Conservation (phyloP, 2,888 invertebrate genomes). For the Epicampocera succincta region DNA sequence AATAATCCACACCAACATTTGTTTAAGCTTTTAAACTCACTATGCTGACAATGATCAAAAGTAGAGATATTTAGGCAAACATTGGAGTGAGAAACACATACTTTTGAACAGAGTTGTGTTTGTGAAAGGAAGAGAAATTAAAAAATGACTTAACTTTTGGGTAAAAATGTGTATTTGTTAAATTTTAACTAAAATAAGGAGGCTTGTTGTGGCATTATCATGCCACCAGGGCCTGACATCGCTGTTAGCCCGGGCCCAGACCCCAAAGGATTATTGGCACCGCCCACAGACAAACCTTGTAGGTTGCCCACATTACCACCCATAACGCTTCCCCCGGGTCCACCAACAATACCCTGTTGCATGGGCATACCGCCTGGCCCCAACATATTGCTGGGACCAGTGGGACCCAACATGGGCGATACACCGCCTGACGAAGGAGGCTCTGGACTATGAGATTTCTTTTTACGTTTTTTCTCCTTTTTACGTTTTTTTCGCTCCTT, state of each 20-base stretch:
- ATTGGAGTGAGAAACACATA: conserved; percentile 28
- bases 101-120: conserved; percentile 13
- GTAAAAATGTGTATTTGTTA: conserved; percentile 34
- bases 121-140: conserved; percentile 33
- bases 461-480: conserved; percentile 97
- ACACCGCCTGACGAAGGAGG: conserved; percentile 78
- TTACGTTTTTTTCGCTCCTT: conserved; percentile 96
- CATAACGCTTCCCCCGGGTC: conserved; percentile 40
- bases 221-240: conserved; percentile 79
- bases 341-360: conserved; percentile 63
- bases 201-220: conserved; percentile 77
- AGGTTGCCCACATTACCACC: conserved; percentile 60
- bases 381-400: conserved; percentile 71
- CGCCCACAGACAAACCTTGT: conserved; percentile 70
- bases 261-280: conserved; percentile 70
- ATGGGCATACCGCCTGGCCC: conserved; percentile 68
- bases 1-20: conserved; percentile 11
- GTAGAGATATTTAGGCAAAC: conserved; percentile 32
- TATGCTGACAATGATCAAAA: conserved; percentile 3
- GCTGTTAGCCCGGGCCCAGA: conserved; percentile 60
- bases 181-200: conserved; percentile 74
- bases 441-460: conserved; percentile 95
- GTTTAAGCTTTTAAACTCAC: conserved; percentile 19
- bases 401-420: conserved; percentile 61
- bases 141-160: conserved; percentile 63